Percentiles rank a stretch among this genome's conserved stretches.
phyloP scores from a whole-genome alignment of 2,113 vertebrate species.

The Burhinus bistriatus region DNA sequence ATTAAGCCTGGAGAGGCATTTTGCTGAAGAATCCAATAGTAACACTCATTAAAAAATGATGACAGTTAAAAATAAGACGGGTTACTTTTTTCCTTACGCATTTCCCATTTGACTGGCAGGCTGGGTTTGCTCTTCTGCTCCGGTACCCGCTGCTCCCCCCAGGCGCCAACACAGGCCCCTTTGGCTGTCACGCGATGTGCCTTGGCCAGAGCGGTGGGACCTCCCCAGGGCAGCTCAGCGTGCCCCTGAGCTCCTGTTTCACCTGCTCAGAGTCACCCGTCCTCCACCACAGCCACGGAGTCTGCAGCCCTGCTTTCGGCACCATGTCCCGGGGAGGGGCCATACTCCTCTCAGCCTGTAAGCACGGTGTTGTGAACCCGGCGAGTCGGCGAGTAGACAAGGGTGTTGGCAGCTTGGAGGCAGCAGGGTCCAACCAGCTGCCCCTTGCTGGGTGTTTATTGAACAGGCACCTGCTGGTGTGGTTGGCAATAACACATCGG shows the following conservation, averaged over 20 bases:
- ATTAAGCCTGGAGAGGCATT: background rate
- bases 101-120: background rate
- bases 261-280: background rate
- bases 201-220: background rate
- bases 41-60: background rate
- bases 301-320: background rate
- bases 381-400: fast-evolving
- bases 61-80: background rate
- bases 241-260: background rate
- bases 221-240: background rate
- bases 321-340: fast-evolving
- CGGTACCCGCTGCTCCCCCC: fast-evolving
- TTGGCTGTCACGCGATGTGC: fast-evolving
- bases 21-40: background rate
- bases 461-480: background rate
- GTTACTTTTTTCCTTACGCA: background rate
- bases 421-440: background rate
- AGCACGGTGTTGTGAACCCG: fast-evolving
- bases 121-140: background rate
- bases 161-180: fast-evolving
- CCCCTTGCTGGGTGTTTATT: no score
- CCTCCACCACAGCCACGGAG: fast-evolving
- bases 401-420: background rate
- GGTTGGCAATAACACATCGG: fast-evolving
- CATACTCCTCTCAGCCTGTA: background rate